Evolutionary conservation across 1,140 invertebrate species (phyloP).

Genomic region (Drosophila malerkotliana): DNA sequence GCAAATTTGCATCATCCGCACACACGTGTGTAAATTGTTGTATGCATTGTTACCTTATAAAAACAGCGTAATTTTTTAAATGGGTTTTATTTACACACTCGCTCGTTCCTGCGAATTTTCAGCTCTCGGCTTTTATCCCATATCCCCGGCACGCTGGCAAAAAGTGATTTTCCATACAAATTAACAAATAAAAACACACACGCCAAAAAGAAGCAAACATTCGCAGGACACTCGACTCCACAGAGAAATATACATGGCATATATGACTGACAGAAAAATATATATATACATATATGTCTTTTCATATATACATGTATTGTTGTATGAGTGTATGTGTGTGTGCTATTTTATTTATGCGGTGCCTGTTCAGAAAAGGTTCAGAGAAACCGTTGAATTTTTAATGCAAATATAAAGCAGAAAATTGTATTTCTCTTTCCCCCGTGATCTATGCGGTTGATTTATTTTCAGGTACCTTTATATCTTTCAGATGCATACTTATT

Average conservation of each 20-base stretch:
- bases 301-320: constrained; percentile 21
- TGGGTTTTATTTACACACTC: constrained; percentile 65
- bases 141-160: constrained; percentile 36
- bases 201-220: constrained; percentile 30
- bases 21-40: constrained; percentile 79
- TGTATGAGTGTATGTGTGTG: constrained; percentile 24
- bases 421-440: constrained; percentile 26
- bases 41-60: constrained; percentile 81
- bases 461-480: constrained; percentile 1
- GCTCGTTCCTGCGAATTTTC: background rate
- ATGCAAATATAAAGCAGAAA: constrained; percentile 47
- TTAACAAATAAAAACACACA: constrained; percentile 63
- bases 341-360: constrained; percentile 57
- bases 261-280: constrained; percentile 11
- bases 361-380: constrained; percentile 38
- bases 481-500: background rate
- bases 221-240: constrained; percentile 18
- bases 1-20: constrained; percentile 75
- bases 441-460: constrained; percentile 4
- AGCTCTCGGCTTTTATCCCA: constrained; percentile 21
- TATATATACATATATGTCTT: constrained; percentile 19
- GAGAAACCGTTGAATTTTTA: constrained; percentile 34
- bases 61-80: constrained; percentile 80
- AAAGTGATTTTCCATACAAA: constrained; percentile 82
- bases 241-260: background rate